A percentile compares a stretch with the other conserved stretches of the same genome.
phyloP scores from a whole-genome alignment of 2,888 invertebrate genomes.

The Diaprepes abbreviatus region DNA sequence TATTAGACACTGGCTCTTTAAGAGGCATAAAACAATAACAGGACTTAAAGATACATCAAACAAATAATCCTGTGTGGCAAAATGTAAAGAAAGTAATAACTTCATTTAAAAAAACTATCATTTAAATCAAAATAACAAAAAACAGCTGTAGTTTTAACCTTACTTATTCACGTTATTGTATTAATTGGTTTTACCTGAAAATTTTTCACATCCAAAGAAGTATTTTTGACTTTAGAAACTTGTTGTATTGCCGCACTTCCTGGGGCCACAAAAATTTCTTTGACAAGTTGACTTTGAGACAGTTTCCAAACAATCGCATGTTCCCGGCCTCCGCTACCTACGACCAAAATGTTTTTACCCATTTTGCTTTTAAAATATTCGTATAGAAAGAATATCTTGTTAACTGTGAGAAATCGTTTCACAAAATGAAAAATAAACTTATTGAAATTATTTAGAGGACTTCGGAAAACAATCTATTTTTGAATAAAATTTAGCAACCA shows the following conservation, averaged over 20 bases:
- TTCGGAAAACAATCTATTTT: conserved; percentile 23
- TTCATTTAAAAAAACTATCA: too few relatives aligned
- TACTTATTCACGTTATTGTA: background rate
- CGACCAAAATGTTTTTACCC: conserved; percentile 78
- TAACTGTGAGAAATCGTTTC: background rate
- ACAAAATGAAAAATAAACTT: background rate
- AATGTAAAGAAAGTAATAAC: too few relatives aligned
- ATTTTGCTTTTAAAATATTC: conserved; percentile 53
- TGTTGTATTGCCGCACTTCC: conserved; percentile 89
- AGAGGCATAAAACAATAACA: too few relatives aligned
- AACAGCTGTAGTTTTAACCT: too few relatives aligned
- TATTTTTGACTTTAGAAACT: conserved; percentile 77
- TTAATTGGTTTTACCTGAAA: conserved; percentile 73
- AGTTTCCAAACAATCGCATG: conserved; percentile 97
- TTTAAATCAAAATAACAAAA: too few relatives aligned
- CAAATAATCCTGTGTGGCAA: too few relatives aligned
- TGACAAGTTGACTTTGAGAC: conserved; percentile 80
- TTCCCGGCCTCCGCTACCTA: conserved; percentile 95
- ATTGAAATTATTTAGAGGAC: background rate
- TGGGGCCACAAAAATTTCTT: conserved; percentile 84
- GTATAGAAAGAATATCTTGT: conserved; percentile 35
- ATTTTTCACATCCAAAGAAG: conserved; percentile 77
- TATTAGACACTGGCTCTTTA: too few relatives aligned
- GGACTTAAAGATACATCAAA: too few relatives aligned
- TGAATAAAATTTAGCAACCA: conserved; percentile 25